Evolutionary conservation across 2,113 vertebrate species (phyloP).

Genomic region (Takifugu flavidus): DNA sequence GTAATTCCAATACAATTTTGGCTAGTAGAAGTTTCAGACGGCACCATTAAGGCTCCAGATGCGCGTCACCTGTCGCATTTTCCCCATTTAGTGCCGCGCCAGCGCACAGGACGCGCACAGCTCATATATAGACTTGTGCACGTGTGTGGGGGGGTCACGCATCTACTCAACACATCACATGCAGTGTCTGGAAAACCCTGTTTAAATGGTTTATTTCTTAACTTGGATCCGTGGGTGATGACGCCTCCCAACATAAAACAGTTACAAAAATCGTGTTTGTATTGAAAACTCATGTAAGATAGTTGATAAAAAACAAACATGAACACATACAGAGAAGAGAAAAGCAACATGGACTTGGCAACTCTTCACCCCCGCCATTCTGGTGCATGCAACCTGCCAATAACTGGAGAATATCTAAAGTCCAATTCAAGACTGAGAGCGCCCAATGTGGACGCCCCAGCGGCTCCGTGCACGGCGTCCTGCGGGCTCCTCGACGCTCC

Average conservation of each 20-base stretch:
- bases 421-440: conserved; percentile 70
- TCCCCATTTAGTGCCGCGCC: no score
- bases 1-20: no score
- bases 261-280: conserved; percentile 78
- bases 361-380: conserved; percentile 75
- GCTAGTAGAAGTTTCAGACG: no score
- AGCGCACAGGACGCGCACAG: no score
- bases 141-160: no score
- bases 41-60: no score
- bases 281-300: conserved; percentile 79
- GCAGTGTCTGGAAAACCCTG: conserved; percentile 63
- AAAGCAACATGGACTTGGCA: conserved; percentile 77
- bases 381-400: conserved; percentile 76
- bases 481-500: conserved; percentile 49
- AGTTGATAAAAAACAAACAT: conserved; percentile 77
- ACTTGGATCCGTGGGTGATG: conserved; percentile 73
- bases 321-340: conserved; percentile 74
- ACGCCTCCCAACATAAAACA: conserved; percentile 74
- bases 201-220: conserved; percentile 78
- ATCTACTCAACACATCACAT: conserved; percentile 19
- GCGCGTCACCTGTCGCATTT: no score
- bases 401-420: conserved; percentile 77
- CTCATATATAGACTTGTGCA: no score
- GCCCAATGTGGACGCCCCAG: conserved; percentile 73
- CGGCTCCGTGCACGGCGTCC: conserved; percentile 70